Evolutionary conservation across 1,140 invertebrate genomes (phyloP), one percentile per base, ranked within the genome.

Genomic region (Panulirus ornatus): DNA sequence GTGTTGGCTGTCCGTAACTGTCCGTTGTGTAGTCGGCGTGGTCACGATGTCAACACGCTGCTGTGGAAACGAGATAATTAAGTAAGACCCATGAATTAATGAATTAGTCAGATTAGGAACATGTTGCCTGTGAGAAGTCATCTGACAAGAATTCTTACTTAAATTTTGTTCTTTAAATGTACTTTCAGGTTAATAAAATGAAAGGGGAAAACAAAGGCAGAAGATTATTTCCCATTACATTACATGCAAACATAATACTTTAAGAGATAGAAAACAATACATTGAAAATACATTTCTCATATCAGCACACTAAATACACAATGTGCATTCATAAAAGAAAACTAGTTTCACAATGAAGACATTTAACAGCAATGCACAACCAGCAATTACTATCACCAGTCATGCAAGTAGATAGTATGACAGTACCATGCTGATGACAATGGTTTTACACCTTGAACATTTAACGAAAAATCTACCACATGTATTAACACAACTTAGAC

Each of bases 1-100:
- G 79, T 89, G 78, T 89, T 89, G 88, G 88, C 81, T 89, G 88
- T 89, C 88, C 88, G 88, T 89, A 89, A 89, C 88, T 89, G 88
- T 89, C 88, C 88, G 88, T 89, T 73, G 88, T 89, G 81, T 83
- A 51, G 88, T 83, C 79, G 79, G 70, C 88, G 88, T 54, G 81
- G 88, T 89, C 88, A 89, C 88, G 79, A 76, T 83, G 88, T 89
- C 88, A 89, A 89, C 88, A 89, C 88, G 51, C 78, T 89, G 88
- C 88, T 89, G 88, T 82, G 88, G 88, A 89, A 89, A 89, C 27
- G 79, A 89, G 79, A 89, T 63, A 89, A 58, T 83, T 89, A 79
- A 76, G 88, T 89, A 76, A 83, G 75, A 79, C 27, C 66, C 42
- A 36, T 63, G 22, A n/a, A 84, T 19, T 47, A 42, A 36, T n/a